Conservation (phyloP, 2,113 vertebrate genomes). For the Urocolius indicus region DNA sequence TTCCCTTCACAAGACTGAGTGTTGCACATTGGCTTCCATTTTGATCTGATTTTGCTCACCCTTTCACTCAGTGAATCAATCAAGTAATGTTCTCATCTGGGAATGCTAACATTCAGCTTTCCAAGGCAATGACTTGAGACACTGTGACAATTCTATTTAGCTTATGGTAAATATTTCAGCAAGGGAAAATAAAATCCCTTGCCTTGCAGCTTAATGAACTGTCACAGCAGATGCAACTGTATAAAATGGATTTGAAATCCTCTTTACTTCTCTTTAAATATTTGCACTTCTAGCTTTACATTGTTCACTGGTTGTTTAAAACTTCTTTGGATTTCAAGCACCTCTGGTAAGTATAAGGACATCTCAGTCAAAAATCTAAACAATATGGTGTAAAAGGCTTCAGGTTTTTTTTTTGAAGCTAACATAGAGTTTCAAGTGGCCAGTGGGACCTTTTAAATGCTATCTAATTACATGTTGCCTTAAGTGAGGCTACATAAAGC, state of each 20-base stretch:
- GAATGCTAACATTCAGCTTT: constrained; percentile 64
- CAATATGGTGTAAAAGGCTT: not conserved
- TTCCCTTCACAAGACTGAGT: not conserved
- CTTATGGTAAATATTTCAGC: constrained; percentile 69
- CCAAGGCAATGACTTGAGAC: constrained; percentile 34
- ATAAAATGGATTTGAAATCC: constrained; percentile 62
- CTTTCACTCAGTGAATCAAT: constrained; percentile 38
- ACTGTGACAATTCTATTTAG: constrained; percentile 67
- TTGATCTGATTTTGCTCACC: constrained; percentile 49
- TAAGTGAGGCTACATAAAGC: not conserved
- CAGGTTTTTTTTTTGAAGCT: not conserved
- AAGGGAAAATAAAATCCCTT: not conserved
- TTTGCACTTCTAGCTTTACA: constrained; percentile 53
- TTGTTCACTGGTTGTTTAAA: constrained; percentile 40
- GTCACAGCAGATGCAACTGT: constrained; percentile 28
- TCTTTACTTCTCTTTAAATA: constrained; percentile 43
- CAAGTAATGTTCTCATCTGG: constrained; percentile 41
- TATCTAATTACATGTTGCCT: not conserved
- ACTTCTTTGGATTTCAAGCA: not conserved
- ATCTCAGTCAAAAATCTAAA: not conserved
- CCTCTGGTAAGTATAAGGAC: constrained; percentile 1
- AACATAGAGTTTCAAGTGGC: not conserved
- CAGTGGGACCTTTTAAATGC: not conserved
- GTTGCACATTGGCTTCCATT: not conserved
- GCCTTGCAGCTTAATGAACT: constrained; percentile 54